These are phyloP conservation scores for Chrysodeixis includens DNA, from an alignment of 2,888 invertebrate species.

Conservation along the genomic window DNA sequence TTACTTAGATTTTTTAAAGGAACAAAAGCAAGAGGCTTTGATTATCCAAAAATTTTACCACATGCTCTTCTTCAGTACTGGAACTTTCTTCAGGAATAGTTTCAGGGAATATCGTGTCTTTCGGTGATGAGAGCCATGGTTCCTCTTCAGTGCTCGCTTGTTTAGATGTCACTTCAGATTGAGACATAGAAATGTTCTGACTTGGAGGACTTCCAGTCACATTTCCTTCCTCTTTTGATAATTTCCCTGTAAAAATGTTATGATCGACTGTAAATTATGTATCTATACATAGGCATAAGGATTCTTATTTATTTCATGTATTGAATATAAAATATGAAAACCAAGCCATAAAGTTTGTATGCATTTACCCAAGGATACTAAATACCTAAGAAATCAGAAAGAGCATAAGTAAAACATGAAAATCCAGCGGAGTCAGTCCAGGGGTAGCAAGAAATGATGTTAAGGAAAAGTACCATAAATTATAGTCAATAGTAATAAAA, in stretches of 20 bases:
- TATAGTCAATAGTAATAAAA: slow-evolving; percentile 58
- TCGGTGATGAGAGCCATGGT: slow-evolving; percentile 95
- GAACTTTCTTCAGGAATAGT: slow-evolving; percentile 98
- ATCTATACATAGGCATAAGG: neutral
- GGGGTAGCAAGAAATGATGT: slow-evolving; percentile 54
- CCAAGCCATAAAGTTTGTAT: slow-evolving; percentile 43
- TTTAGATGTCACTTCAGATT: slow-evolving; percentile 88
- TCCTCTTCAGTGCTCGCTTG: slow-evolving; percentile 90
- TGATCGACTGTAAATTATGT: neutral
- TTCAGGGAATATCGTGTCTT: slow-evolving; percentile 96
- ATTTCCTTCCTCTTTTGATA: slow-evolving; percentile 82
- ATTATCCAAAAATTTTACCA: slow-evolving; percentile 83
- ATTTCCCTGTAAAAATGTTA: slow-evolving; percentile 74
- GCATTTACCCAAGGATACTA: slow-evolving; percentile 49
- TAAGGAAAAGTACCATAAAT: slow-evolving; percentile 61
- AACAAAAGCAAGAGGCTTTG: no score
- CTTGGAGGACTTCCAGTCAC: slow-evolving; percentile 90
- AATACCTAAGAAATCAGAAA: slow-evolving; percentile 45
- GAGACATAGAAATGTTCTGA: slow-evolving; percentile 87
- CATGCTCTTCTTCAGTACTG: slow-evolving; percentile 97
- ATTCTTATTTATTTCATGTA: no score
- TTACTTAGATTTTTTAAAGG: neutral
- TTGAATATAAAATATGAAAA: slow-evolving; percentile 13
- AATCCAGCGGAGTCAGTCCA: slow-evolving; percentile 55
- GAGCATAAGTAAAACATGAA: slow-evolving; percentile 44